A percentile compares a stretch with the other conserved stretches of the same genome.
Conservation (phyloP, 1,140 invertebrate genomes). For the Sminthurinus signatus region DNA sequence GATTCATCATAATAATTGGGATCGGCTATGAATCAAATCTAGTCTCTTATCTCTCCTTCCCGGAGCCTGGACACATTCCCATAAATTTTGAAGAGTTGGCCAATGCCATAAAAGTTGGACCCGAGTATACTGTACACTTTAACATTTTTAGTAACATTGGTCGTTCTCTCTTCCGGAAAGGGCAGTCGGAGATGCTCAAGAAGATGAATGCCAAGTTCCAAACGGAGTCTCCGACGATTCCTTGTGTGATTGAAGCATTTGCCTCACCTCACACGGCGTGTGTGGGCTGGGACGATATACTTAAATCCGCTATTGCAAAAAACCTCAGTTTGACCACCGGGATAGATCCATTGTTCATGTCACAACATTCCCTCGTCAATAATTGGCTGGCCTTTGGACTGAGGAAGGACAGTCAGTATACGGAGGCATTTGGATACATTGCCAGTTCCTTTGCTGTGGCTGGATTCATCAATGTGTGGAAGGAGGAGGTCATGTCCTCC, state of each 20-base stretch:
- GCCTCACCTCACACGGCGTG: neutral
- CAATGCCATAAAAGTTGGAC: too few species aligned
- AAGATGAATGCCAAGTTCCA: neutral
- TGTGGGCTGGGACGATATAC: neutral
- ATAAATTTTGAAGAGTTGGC: neutral
- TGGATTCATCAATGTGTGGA: neutral
- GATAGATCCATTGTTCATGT: neutral
- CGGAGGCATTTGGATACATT: neutral
- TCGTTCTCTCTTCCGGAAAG: neutral
- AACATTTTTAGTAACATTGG: conserved; percentile 8
- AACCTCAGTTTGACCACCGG: neutral
- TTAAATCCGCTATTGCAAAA: neutral
- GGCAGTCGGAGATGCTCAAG: neutral
- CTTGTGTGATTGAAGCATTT: neutral
- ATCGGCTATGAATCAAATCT: neutral
- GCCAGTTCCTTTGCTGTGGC: neutral
- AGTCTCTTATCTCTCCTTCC: neutral
- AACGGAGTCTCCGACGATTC: neutral
- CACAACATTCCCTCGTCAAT: neutral
- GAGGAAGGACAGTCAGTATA: neutral
- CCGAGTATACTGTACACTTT: neutral
- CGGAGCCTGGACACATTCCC: neutral
- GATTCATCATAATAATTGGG: neutral
- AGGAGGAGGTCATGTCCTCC: neutral
- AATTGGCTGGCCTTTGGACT: conserved; percentile 6